These are phyloP conservation scores for Sphecodes monilicornis DNA, from an alignment of 2,888 invertebrate genomes.

Conservation along the genomic window DNA sequence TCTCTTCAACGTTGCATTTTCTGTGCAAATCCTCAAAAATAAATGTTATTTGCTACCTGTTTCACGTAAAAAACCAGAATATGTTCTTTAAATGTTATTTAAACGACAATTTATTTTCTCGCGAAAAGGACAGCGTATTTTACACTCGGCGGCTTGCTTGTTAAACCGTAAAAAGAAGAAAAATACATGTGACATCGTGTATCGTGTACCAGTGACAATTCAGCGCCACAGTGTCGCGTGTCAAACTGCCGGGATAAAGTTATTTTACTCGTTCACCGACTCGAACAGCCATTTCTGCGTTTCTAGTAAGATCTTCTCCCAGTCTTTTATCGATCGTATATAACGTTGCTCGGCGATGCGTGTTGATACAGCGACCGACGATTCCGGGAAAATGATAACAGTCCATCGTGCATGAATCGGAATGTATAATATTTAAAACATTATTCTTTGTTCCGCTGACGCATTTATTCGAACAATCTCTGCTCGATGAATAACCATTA, in stretches of 20 bases:
- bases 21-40: neutral
- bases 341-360: neutral
- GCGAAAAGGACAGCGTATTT: neutral
- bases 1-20: too few species aligned
- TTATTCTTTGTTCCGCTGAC: neutral
- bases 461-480: neutral
- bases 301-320: neutral
- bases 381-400: neutral
- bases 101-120: neutral
- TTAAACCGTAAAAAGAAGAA: neutral
- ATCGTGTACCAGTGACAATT: neutral
- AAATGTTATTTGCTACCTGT: neutral
- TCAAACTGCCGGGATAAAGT: neutral
- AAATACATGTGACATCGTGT: neutral
- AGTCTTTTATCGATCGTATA: neutral
- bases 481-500: neutral
- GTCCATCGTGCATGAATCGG: neutral
- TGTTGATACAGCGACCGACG: neutral
- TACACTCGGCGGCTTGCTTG: neutral
- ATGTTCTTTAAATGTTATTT: neutral
- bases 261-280: slow-evolving; percentile 12
- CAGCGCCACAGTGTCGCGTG: neutral
- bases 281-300: neutral
- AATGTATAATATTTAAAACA: neutral
- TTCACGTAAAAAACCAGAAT: neutral